Conservation (phyloP, 2,888 invertebrate species). For the Leucophora obtusa region DNA sequence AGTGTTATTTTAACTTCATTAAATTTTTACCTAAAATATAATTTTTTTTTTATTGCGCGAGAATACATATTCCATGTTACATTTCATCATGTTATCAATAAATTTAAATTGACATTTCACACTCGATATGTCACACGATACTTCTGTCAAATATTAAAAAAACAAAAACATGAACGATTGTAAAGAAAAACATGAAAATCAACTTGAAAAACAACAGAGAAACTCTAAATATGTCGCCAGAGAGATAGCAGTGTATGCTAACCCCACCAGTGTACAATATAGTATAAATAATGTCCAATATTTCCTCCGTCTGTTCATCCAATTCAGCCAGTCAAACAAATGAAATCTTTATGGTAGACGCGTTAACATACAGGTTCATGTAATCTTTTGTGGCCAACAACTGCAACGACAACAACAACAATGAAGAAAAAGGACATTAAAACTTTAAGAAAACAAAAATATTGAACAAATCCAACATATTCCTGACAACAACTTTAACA, state of each 20-base stretch:
- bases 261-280: constrained; percentile 29
- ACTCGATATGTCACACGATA: constrained; percentile 78
- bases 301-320: constrained; percentile 3
- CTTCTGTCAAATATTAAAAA: constrained; percentile 66
- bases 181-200: constrained; percentile 66
- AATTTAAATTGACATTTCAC: constrained; percentile 78
- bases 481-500: constrained; percentile 53
- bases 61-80: constrained; percentile 54
- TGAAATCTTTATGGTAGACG: constrained; percentile 67
- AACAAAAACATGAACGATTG: constrained; percentile 61
- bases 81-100: constrained; percentile 76
- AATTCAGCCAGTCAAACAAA: constrained; percentile 48
- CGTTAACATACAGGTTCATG: constrained; percentile 78
- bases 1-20: not conserved
- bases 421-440: constrained; percentile 48
- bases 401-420: constrained; percentile 71
- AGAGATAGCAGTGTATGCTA: constrained; percentile 37
- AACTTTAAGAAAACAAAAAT: constrained; percentile 58
- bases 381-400: constrained; percentile 74
- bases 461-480: constrained; percentile 57
- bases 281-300: not conserved
- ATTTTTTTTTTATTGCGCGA: not conserved
- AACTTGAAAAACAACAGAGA: constrained; percentile 62
- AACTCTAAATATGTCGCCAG: constrained; percentile 58
- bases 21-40: not conserved